Evolutionary conservation across 2,797 vertebrate genomes (phyloP), one percentile per base, ranked within the genome.

Genomic region (Sandelia bainsii): DNA sequence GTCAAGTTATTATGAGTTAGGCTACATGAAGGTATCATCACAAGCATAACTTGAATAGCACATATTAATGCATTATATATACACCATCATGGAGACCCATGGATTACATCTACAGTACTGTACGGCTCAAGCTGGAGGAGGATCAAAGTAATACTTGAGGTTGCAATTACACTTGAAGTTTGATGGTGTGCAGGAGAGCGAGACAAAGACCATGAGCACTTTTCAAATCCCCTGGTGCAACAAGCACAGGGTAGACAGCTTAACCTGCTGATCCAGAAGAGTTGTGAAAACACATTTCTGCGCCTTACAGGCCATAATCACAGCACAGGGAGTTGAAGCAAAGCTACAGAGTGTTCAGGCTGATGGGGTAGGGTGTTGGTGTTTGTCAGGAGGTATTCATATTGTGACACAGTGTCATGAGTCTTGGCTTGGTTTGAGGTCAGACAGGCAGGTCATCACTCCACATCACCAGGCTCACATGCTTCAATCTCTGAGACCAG

Each of bases 401-500:
- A 25, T 46, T 62, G 51, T 71, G 77, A 62, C 70, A 72, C 48
- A 10, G 66, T 54, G 70, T 68, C 34, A 32, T 29, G 60, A 17
- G 56, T 5, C 62, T 14, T 9, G 23, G 45, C 11, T 14, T 42
- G 51, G n/a, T 14, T 49, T 1, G 17, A 48, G 59, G 74, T 82
- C 81, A 63, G 63, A 23, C 4, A 7, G n/a, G 32, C 48, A 51
- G 62, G 63, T 77, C 72, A 22, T 92, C 81, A 91, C 75, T 90
- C 87, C 78, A 88, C 75, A 22, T 93, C 91, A 20, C 50, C 84
- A 2, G 82, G 49, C 25, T 91, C 82, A 54, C 94, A 95, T 0
- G 69, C 74, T 27, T 91, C 86, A 25, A 96, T 95, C 91, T 96
- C 95, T 0, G 96, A 96, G 37, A 96, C 95, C 81, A 96, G 76